A percentile compares a stretch with the other conserved stretches of the same genome.
Conservation (phyloP, 2,113 vertebrate species). For the Channa maculata region DNA sequence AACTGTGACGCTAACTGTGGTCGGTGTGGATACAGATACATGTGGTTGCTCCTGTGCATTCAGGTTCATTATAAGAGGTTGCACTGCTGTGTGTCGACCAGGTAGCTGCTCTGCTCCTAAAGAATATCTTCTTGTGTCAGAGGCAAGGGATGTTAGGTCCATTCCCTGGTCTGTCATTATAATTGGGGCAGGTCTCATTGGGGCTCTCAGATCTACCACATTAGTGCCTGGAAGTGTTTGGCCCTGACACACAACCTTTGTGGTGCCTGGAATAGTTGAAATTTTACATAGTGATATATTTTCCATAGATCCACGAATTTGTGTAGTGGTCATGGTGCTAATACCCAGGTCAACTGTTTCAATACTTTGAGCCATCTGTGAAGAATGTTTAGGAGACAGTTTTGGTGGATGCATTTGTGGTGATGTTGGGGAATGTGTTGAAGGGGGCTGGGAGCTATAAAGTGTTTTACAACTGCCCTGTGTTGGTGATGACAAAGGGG, state of each 20-base stretch:
- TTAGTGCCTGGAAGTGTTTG: conserved; percentile 84
- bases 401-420: conserved; percentile 79
- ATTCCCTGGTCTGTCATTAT: conserved; percentile 99
- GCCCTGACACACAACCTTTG: conserved; percentile 87
- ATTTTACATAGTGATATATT: conserved; percentile 93
- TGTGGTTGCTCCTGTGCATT: conserved; percentile 95
- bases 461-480: conserved; percentile 83
- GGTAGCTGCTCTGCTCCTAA: conserved; percentile 88
- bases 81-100: conserved; percentile 90
- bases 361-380: conserved; percentile 82
- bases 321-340: conserved; percentile 77
- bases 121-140: conserved; percentile 92
- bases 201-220: conserved; percentile 91
- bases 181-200: conserved; percentile 90
- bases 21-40: conserved; percentile 86
- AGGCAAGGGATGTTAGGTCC: conserved; percentile 96
- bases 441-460: conserved; percentile 84
- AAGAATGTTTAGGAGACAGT: conserved; percentile 70
- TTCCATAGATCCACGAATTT: conserved; percentile 88
- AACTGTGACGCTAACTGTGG: conserved; percentile 90
- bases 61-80: conserved; percentile 96
- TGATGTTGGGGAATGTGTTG: conserved; percentile 78
- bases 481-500: conserved; percentile 91
- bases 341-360: conserved; percentile 82
- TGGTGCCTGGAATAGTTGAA: conserved; percentile 89